Evolutionary conservation across 2,113 vertebrate genomes (phyloP), one percentile per base, ranked within the genome.

Genomic region (Tringa solitaria): DNA sequence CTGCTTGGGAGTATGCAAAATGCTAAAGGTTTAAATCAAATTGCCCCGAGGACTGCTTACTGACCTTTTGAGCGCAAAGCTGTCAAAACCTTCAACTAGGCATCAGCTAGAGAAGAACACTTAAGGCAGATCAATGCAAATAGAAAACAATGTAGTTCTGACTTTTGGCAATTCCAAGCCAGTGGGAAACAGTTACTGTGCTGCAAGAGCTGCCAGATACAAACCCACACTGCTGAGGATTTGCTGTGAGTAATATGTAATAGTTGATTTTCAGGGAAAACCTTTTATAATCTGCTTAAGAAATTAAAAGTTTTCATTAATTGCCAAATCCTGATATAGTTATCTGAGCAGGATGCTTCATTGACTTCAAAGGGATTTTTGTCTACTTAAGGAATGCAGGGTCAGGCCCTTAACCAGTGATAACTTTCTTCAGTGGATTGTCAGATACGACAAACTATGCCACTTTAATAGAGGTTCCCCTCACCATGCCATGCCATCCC

Each of bases 361-460:
- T 68, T 87, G 95, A 97, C 95, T 96, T 96, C 95, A 96, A 97
- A 96, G 96, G 92, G 92, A 96, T 97, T 96, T 96, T 96, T 96
- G 84, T 92, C 94, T 93, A 21, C 90, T 79, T 82, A 72, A 95
- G 96, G 96, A 96, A 96, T 96, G 96, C 84, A 68, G 90, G 96
- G 94, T 96, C 92, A 97, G 91, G 96, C 96, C 94, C 95, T 93
- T 96, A 94, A 93, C 94, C 68, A 86, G 92, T 95, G 96, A 95
- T 96, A 93, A 96, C 94, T 96, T 97, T 97, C 92, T 93, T 96
- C 94, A 84, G 83, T 65, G 88, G 37, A 65, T 54, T 96, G 96
- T 96, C 96, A 96, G 78, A 92, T 95, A 96, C 91, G 95, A 95
- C 94, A 95, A 92, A 95, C 92, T 87, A 64, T 90, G 88, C 95